Evolutionary conservation across 2,888 invertebrate genomes (phyloP).

Genomic region (Frankliniella intonsa): DNA sequence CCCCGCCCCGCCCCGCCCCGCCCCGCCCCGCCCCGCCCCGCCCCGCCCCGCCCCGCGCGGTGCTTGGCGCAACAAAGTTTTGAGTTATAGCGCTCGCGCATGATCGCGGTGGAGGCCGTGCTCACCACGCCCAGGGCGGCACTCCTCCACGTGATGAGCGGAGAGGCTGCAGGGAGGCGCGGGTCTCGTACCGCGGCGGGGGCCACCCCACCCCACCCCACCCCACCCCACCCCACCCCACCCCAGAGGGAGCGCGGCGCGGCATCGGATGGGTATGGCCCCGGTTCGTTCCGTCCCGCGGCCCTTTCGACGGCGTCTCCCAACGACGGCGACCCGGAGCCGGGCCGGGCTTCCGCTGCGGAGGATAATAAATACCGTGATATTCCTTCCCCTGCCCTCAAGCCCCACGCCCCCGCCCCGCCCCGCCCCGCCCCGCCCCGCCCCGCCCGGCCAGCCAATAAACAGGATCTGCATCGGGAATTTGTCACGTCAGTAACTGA

Average conservation of each 20-base stretch:
- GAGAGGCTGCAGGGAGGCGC: background rate
- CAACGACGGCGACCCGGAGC: conserved; percentile 52
- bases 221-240: too few relatives aligned
- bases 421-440: conserved; percentile 54
- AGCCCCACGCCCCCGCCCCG: background rate
- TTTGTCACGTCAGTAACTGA: conserved; percentile 14
- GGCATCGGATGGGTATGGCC: background rate
- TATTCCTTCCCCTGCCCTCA: background rate
- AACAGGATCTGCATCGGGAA: conserved; percentile 9
- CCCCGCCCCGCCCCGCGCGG: too few relatives aligned
- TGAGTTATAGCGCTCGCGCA: background rate
- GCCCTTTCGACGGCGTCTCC: background rate
- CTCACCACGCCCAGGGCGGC: background rate
- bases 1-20: too few relatives aligned
- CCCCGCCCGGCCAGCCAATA: background rate
- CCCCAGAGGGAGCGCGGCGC: too few relatives aligned
- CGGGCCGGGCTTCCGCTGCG: too few relatives aligned
- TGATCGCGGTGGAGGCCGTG: background rate
- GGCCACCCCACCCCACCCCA: too few relatives aligned
- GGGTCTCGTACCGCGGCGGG: background rate
- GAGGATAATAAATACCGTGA: conserved; percentile 43
- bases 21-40: too few relatives aligned
- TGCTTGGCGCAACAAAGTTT: conserved; percentile 3
- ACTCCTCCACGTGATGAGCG: too few relatives aligned
- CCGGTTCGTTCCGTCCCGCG: background rate